phyloP scores from a whole-genome alignment of 2,797 vertebrate genomes.

The Chrysocyon brachyurus region DNA sequence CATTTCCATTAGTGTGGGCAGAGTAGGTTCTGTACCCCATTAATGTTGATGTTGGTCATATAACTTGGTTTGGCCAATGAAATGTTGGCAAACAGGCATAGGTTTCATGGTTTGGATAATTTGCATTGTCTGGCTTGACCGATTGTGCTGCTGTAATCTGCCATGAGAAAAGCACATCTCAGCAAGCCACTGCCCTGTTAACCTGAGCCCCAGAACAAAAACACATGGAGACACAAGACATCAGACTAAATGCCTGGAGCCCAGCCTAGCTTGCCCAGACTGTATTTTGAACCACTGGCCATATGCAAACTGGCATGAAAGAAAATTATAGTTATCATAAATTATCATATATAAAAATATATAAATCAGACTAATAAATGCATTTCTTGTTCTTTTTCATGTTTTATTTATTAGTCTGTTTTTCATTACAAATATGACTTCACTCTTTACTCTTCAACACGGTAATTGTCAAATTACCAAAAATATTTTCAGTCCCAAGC shows the following conservation, averaged over 20 bases:
- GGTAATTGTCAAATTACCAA: background rate
- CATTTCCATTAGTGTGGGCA: background rate
- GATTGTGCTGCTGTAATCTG: background rate
- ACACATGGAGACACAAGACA: background rate
- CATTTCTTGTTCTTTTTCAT: background rate
- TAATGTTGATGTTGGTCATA: background rate
- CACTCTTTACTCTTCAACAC: slow-evolving; percentile 9
- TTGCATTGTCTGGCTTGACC: background rate
- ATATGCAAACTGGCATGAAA: background rate
- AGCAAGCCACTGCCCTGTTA: background rate
- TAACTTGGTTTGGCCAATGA: background rate
- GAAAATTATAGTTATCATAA: background rate
- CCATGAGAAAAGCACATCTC: background rate
- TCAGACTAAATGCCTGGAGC: background rate
- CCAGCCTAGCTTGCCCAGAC: too few relatives aligned
- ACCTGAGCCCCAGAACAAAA: background rate
- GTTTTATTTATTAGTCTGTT: background rate
- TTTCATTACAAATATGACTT: background rate
- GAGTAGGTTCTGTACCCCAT: background rate
- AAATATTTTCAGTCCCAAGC: background rate
- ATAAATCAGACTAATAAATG: background rate
- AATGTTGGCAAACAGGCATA: background rate
- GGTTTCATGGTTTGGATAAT: background rate
- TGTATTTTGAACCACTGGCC: background rate
- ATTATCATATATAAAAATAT: background rate